These are phyloP conservation scores for Clytia hemisphaerica DNA, from an alignment of 30 jellyfish, hydroid and myxozoan species.

Conservation along the genomic window DNA sequence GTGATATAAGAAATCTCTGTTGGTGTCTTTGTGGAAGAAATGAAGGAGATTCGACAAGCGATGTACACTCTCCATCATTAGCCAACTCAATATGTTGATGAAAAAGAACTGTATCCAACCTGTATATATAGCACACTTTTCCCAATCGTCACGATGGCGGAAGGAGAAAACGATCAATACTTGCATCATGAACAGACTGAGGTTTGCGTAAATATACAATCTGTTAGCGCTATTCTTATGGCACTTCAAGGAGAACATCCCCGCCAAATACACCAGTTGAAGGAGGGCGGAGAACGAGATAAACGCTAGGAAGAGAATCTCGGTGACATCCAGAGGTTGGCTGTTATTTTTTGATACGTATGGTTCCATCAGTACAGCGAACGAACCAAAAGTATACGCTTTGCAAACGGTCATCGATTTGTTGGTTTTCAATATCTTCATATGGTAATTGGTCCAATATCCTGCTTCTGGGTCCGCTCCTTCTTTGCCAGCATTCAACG, in stretches of 20 bases:
- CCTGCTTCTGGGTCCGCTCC: constrained; percentile 38
- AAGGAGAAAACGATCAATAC: constrained; percentile 44
- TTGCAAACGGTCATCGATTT: constrained; percentile 69
- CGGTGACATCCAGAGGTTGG: constrained; percentile 59
- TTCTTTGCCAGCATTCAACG: constrained; percentile 20
- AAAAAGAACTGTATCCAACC: constrained; percentile 62
- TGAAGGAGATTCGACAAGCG: constrained; percentile 73
- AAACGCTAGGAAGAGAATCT: constrained; percentile 44
- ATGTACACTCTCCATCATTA: constrained; percentile 73
- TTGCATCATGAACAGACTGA: constrained; percentile 56
- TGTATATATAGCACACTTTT: constrained; percentile 50
- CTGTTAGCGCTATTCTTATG: constrained; percentile 57
- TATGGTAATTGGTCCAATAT: constrained; percentile 85
- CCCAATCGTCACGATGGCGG: constrained; percentile 42
- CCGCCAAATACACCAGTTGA: constrained; percentile 36
- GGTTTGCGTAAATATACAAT: constrained; percentile 62
- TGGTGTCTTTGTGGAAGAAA: constrained; percentile 70
- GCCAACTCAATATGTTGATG: constrained; percentile 77
- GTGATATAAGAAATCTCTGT: constrained; percentile 67
- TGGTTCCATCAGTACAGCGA: constrained; percentile 93
- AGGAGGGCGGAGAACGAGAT: constrained; percentile 41
- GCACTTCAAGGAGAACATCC: constrained; percentile 59
- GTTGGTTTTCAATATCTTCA: constrained; percentile 58
- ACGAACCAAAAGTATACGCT: constrained; percentile 54
- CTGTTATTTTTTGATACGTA: constrained; percentile 34